phyloP scores from a whole-genome alignment of 2,888 invertebrate genomes.

The Nomada ruficornis region DNA sequence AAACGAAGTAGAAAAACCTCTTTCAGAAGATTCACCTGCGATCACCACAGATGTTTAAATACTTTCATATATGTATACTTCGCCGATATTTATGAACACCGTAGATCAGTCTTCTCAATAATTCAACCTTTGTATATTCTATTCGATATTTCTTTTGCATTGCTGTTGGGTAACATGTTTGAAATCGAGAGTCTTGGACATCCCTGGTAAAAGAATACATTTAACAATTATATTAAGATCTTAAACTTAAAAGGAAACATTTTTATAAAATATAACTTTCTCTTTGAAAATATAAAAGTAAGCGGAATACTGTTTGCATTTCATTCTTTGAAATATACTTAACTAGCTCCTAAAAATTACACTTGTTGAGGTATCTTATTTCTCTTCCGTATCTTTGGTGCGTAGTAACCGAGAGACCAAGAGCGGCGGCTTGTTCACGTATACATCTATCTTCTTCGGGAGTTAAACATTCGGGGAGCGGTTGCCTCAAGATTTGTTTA shows the following conservation, averaged over 20 bases:
- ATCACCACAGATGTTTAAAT: slow-evolving; percentile 25
- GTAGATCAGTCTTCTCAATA: neutral
- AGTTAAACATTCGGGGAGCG: slow-evolving; percentile 85
- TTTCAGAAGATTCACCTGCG: slow-evolving; percentile 45
- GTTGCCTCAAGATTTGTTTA: slow-evolving; percentile 83
- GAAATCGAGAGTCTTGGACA: neutral
- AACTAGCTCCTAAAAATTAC: slow-evolving; percentile 54
- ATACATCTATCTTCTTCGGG: slow-evolving; percentile 85
- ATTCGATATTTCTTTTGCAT: slow-evolving; percentile 41
- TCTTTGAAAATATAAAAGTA: slow-evolving; percentile 15
- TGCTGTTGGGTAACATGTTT: neutral
- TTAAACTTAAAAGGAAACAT: slow-evolving; percentile 4
- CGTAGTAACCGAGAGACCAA: slow-evolving; percentile 84
- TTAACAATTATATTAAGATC: neutral
- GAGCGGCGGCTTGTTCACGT: slow-evolving; percentile 84
- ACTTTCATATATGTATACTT: neutral
- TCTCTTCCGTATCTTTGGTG: slow-evolving; percentile 74
- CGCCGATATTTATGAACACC: slow-evolving; percentile 8
- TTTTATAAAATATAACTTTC: slow-evolving; percentile 20
- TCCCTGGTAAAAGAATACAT: neutral
- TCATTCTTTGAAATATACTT: neutral
- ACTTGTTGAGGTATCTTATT: slow-evolving; percentile 65
- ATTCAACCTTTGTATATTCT: slow-evolving; percentile 34
- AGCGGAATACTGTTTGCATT: neutral
- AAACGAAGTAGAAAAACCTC: slow-evolving; percentile 78